Evolutionary conservation across 2,797 vertebrate species (phyloP).

Genomic region (Peromyscus aztecus): DNA sequence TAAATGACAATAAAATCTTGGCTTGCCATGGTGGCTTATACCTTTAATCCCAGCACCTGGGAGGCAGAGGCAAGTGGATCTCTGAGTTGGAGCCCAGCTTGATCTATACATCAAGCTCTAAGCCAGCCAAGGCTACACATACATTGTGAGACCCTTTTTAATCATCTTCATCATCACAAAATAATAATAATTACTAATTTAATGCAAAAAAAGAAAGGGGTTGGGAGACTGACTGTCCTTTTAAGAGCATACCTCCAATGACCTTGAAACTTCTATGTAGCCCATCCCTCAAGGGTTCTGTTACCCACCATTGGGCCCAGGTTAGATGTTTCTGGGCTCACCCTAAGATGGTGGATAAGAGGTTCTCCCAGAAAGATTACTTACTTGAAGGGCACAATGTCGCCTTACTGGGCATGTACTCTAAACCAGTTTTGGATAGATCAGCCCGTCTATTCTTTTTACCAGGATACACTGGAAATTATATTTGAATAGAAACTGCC

Average conservation of each 20-base stretch:
- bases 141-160: neutral
- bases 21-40: neutral
- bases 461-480: neutral
- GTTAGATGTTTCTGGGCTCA: neutral
- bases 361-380: neutral
- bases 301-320: neutral
- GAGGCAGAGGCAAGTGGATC: neutral
- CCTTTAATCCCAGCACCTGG: neutral
- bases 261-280: neutral
- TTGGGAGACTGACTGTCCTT: neutral
- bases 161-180: neutral
- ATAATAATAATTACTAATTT: neutral
- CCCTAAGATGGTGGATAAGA: neutral
- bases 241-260: neutral
- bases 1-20: neutral
- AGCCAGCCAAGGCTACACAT: neutral
- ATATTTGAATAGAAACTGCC: neutral
- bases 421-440: neutral
- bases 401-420: neutral
- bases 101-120: neutral
- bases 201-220: neutral
- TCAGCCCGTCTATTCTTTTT: neutral
- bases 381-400: neutral
- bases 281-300: neutral
- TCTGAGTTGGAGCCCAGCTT: neutral